phyloP scores from a whole-genome alignment of 1,140 invertebrate genomes.

The Hormaphis cornu region DNA sequence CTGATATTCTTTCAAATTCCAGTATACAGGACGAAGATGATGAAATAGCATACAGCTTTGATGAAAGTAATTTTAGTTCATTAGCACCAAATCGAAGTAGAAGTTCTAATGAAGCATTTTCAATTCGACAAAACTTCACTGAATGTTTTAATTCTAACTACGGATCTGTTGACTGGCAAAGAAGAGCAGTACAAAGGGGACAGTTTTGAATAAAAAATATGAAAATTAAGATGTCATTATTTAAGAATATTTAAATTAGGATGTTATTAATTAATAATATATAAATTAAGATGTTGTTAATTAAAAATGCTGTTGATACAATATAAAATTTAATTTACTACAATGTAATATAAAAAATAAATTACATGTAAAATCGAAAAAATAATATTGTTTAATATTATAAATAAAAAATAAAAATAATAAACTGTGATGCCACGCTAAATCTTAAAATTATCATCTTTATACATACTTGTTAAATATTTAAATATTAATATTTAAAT shows the following conservation, averaged over 20 bases:
- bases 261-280: neutral
- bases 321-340: no score
- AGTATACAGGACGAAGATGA: neutral
- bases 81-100: neutral
- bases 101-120: constrained; percentile 1
- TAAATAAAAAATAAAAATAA: no score
- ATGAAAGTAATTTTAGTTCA: neutral
- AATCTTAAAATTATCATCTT: no score
- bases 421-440: no score
- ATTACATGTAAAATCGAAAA: no score
- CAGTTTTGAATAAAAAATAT: neutral
- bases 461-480: no score
- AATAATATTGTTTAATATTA: no score
- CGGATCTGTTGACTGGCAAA: neutral
- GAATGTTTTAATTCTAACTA: neutral
- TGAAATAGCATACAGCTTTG: neutral
- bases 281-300: neutral
- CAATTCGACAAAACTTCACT: neutral
- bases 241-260: neutral
- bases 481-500: no score
- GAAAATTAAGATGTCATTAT: neutral
- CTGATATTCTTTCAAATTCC: neutral
- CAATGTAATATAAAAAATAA: no score
- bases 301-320: neutral
- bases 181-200: neutral